Evolutionary conservation across 2,888 invertebrate species (phyloP).

Genomic region (Candidula unifasciata): DNA sequence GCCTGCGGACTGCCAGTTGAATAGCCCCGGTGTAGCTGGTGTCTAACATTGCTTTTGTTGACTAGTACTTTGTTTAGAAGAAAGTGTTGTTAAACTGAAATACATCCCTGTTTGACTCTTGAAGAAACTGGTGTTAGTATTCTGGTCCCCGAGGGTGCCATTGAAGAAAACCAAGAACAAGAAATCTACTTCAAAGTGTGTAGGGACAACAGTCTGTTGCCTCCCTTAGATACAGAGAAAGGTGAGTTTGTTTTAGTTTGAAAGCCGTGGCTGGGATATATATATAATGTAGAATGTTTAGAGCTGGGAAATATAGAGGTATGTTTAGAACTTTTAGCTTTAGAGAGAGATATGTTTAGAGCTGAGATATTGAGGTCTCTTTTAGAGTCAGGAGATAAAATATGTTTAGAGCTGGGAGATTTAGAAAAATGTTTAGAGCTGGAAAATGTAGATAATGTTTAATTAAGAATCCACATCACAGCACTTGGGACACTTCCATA

Average conservation of each 20-base stretch:
- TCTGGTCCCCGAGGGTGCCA: conserved; percentile 91
- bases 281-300: neutral
- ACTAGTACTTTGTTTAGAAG: neutral
- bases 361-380: too few relatives aligned
- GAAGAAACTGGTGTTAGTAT: conserved; percentile 84
- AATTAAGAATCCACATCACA: too few relatives aligned
- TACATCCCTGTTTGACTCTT: neutral
- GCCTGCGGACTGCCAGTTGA: too few relatives aligned
- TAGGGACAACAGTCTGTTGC: conserved; percentile 84
- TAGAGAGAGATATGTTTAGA: too few relatives aligned
- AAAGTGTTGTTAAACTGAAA: neutral
- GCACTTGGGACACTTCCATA: too few relatives aligned
- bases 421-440: too few relatives aligned
- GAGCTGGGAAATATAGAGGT: neutral
- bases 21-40: too few relatives aligned
- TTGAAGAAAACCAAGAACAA: conserved; percentile 88
- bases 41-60: too few relatives aligned
- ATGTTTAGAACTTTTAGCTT: neutral
- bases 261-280: neutral
- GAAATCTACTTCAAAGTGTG: conserved; percentile 91
- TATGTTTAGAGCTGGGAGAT: too few relatives aligned
- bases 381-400: too few relatives aligned
- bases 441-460: too few relatives aligned
- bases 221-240: conserved; percentile 93
- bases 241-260: conserved; percentile 81